Evolutionary conservation across 2,797 vertebrate species (phyloP).

Genomic region (Amblyopsis hoosieri): DNA sequence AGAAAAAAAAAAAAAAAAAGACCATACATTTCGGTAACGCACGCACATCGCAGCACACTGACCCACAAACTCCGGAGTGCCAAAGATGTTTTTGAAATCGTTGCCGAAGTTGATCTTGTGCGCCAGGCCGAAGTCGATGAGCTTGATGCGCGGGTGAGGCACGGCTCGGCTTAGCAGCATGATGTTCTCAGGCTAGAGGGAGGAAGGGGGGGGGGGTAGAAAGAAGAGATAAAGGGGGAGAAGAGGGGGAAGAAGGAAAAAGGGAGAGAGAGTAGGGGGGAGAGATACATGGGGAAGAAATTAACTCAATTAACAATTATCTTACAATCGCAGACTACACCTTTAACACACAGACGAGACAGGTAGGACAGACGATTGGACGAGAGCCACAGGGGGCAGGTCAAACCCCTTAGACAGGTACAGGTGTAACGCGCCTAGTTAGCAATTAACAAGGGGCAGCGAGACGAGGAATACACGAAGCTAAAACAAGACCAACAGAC

Average conservation of each 20-base stretch:
- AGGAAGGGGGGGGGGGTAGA: conserved; percentile 4
- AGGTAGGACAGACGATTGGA: too few species aligned
- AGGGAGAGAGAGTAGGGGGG: conserved; percentile 9
- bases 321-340: too few species aligned
- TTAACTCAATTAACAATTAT: too few species aligned
- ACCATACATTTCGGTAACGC: not conserved
- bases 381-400: too few species aligned
- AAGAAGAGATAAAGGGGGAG: conserved; percentile 1
- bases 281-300: not conserved
- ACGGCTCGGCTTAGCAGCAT: conserved; percentile 93
- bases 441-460: too few species aligned
- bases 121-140: conserved; percentile 97
- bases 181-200: conserved; percentile 94
- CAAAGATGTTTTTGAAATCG: conserved; percentile 99
- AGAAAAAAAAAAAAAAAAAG: too few species aligned
- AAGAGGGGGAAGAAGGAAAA: conserved; percentile 15
- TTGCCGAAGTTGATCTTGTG: conserved; percentile 98
- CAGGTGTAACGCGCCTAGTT: too few species aligned
- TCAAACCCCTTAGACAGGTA: too few species aligned
- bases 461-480: too few species aligned
- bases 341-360: too few species aligned
- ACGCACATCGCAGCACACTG: conserved; percentile 55
- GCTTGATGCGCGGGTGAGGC: conserved; percentile 96
- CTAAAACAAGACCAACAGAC: too few species aligned
- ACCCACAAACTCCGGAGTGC: conserved; percentile 98